Evolutionary conservation across 2,113 vertebrate genomes (phyloP).

Genomic region (Perca fluviatilis): DNA sequence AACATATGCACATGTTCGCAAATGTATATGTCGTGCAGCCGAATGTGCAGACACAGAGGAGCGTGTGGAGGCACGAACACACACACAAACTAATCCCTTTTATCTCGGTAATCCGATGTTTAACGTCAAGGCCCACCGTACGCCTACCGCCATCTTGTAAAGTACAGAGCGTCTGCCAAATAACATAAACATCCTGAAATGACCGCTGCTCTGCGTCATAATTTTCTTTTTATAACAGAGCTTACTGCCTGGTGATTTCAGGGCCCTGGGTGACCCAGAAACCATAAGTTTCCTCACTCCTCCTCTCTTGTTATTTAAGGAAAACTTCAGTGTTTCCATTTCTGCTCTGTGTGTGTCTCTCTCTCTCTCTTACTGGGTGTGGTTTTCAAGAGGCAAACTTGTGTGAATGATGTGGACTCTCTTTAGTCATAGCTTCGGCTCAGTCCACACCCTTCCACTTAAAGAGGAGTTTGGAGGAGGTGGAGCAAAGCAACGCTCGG

Average conservation of each 20-base stretch:
- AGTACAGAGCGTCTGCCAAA: conserved; percentile 55
- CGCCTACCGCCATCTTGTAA: conserved; percentile 66
- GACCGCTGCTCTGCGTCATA: conserved; percentile 59
- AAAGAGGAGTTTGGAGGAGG: conserved; percentile 77
- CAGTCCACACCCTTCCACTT: conserved; percentile 82
- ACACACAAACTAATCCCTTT: conserved; percentile 59
- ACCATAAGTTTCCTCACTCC: conserved; percentile 82
- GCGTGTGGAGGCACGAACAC: conserved; percentile 57
- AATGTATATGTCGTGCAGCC: conserved; percentile 45
- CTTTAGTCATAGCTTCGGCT: conserved; percentile 72
- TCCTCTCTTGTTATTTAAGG: conserved; percentile 82
- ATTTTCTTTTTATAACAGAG: conserved; percentile 67
- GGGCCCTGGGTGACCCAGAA: conserved; percentile 74
- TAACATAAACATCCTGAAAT: conserved; percentile 78
- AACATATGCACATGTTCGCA: conserved; percentile 62
- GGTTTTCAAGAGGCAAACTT: conserved; percentile 83
- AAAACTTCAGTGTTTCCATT: conserved; percentile 81
- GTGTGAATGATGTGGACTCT: conserved; percentile 84
- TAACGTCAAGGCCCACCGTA: conserved; percentile 64
- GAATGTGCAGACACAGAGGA: conserved; percentile 41
- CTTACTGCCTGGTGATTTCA: conserved; percentile 71
- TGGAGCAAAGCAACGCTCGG: conserved; percentile 66
- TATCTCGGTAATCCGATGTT: conserved; percentile 72
- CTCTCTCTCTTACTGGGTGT: conserved; percentile 79
- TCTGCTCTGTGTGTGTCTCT: conserved; percentile 47